Evolutionary conservation across 2,888 invertebrate species (phyloP).

Genomic region (Lydus trimaculatus): DNA sequence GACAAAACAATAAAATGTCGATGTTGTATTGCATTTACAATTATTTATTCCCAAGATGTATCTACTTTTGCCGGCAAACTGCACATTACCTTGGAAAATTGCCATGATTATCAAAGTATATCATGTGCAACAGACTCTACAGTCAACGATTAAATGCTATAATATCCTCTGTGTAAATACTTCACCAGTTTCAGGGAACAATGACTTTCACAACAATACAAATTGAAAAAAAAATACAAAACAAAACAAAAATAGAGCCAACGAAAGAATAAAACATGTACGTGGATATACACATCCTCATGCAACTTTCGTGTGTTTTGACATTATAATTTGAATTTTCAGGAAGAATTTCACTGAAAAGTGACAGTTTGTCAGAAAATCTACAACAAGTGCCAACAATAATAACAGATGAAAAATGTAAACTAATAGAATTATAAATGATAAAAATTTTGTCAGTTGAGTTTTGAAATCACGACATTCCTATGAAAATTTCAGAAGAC

Average conservation of each 20-base stretch:
- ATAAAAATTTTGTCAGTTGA: no score
- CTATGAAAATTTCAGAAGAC: no score
- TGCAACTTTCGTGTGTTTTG: no score
- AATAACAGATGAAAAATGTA: no score
- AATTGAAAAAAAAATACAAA: neutral
- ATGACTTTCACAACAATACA: slow-evolving; percentile 1
- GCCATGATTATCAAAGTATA: slow-evolving; percentile 28
- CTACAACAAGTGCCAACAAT: no score
- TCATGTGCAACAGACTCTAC: slow-evolving; percentile 29
- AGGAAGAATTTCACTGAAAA: neutral
- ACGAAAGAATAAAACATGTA: no score
- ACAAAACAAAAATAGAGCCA: slow-evolving; percentile 1
- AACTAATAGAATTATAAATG: no score
- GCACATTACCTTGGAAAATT: slow-evolving; percentile 26
- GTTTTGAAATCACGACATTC: no score
- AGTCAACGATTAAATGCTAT: slow-evolving; percentile 27
- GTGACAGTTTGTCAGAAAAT: neutral
- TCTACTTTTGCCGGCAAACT: slow-evolving; percentile 13
- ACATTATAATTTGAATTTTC: neutral
- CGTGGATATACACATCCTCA: neutral
- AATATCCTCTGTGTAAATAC: slow-evolving; percentile 16
- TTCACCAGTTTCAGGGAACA: slow-evolving; percentile 13
- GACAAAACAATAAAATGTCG: neutral
- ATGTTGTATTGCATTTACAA: neutral
- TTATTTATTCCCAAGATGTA: slow-evolving; percentile 15